A percentile compares a stretch with the other conserved stretches of the same genome.
These are phyloP conservation scores for Hormiphora californensis DNA, from an alignment of 37 sponge, comb jelly and placozoan species.

Conservation along the genomic window DNA sequence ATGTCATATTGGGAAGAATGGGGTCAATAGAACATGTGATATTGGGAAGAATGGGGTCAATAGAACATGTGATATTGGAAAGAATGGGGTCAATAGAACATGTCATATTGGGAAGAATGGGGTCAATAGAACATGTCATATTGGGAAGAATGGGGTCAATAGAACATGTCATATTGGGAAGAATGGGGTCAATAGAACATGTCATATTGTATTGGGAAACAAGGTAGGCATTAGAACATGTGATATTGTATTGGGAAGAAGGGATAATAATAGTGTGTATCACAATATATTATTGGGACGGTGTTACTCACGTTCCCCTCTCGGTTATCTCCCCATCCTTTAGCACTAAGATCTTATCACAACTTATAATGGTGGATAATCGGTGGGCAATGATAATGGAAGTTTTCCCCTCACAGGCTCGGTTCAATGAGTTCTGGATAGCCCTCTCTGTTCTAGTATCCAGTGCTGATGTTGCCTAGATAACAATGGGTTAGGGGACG, in stretches of 20 bases:
- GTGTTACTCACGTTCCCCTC: slow-evolving; percentile 42
- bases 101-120: no score
- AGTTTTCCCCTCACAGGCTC: slow-evolving; percentile 77
- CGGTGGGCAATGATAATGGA: slow-evolving; percentile 93
- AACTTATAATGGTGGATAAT: slow-evolving; percentile 92
- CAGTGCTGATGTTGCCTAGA: slow-evolving; percentile 88
- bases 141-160: slow-evolving; percentile 61
- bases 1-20: slow-evolving; percentile 58
- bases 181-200: no score
- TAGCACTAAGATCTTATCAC: slow-evolving; percentile 87
- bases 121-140: no score
- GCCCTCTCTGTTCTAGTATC: slow-evolving; percentile 92
- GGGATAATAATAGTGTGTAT: background rate
- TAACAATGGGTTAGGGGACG: background rate
- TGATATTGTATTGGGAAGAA: background rate
- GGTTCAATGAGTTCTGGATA: slow-evolving; percentile 80
- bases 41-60: no score
- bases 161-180: no score
- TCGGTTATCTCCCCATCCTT: slow-evolving; percentile 59
- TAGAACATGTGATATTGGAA: slow-evolving; percentile 38
- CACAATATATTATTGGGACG: background rate
- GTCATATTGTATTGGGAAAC: no score
- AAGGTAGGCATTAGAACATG: background rate
- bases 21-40: no score
- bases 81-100: slow-evolving; percentile 63